Conservation (phyloP, 2,113 vertebrate genomes). For the Daboia siamensis region DNA sequence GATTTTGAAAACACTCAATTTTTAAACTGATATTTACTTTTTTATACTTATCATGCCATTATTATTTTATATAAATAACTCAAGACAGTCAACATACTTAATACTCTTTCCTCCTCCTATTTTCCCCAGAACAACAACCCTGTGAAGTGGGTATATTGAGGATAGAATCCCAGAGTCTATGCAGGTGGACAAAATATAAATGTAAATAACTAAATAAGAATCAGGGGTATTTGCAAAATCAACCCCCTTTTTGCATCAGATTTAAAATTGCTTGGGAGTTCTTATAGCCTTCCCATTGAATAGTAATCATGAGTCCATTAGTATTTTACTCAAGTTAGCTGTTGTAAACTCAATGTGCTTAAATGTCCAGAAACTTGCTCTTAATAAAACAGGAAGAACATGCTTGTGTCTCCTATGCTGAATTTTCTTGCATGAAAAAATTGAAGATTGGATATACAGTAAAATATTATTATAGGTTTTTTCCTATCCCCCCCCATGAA, state of each 20-base stretch:
- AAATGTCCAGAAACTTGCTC: neutral
- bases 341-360: neutral
- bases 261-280: neutral
- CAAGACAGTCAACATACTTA: neutral
- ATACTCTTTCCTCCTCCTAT: neutral
- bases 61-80: neutral
- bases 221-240: neutral
- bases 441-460: neutral
- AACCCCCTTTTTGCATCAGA: neutral
- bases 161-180: neutral
- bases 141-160: neutral
- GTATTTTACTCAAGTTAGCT: neutral
- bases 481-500: neutral
- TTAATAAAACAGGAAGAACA: neutral
- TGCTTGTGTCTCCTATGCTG: neutral
- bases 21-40: neutral
- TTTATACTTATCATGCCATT: neutral
- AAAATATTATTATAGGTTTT: neutral
- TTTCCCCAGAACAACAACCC: neutral
- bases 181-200: neutral
- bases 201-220: neutral
- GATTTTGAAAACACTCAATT: neutral
- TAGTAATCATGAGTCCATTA: neutral
- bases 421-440: neutral
- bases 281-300: neutral